Evolutionary conservation across 2,113 vertebrate species (phyloP), one percentile per base, ranked within the genome.

Genomic region (Leptodactylus fuscus): DNA sequence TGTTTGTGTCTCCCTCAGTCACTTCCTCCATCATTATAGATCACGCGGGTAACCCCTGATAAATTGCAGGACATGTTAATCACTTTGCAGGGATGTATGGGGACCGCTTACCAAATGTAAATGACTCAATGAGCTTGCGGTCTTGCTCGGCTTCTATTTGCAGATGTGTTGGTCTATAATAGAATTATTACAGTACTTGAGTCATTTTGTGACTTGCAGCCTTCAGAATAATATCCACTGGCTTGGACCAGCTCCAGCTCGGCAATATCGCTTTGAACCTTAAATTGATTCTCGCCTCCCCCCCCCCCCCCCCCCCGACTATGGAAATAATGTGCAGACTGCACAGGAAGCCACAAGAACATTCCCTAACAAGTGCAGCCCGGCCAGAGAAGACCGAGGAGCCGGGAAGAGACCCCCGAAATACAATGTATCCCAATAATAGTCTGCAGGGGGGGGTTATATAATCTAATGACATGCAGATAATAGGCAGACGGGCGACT

Each of bases 171-270:
- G 87, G 88, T 87, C 87, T 88, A 90, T 88, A 91, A 88, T 89
- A 89, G 90, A 90, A 90, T 89, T 89, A 91, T 92, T 91, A 87
- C 83, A 89, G 80, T 88, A 87, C 88, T 91, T 89, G 58, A 87
- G 88, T 91, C 90, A 83, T 86, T 88, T 46, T 88, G 88, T 90
- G 90, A 88, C 89, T 90, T 87, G 87, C 88, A 78, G 81, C 90
- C 85, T 87, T 84, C 85, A 89, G 90, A 90, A 91, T 90, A 87
- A 89, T 89, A 90, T 90, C 90, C 89, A 87, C 86, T 89, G 91
- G 89, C 86, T 89, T 89, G 88, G 88, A 91, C 82, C 84, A 81
- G 83, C 89, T 91, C 90, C 90, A 91, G 87, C 88, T 90, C 85
- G 88, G 89, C 90, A 91, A 90, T 90, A 88, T 89, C 88, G 89